Percentiles rank a stretch among this genome's conserved stretches.
Evolutionary conservation across 1,140 invertebrate species (phyloP).

Genomic region (Drosophila micromelanica): DNA sequence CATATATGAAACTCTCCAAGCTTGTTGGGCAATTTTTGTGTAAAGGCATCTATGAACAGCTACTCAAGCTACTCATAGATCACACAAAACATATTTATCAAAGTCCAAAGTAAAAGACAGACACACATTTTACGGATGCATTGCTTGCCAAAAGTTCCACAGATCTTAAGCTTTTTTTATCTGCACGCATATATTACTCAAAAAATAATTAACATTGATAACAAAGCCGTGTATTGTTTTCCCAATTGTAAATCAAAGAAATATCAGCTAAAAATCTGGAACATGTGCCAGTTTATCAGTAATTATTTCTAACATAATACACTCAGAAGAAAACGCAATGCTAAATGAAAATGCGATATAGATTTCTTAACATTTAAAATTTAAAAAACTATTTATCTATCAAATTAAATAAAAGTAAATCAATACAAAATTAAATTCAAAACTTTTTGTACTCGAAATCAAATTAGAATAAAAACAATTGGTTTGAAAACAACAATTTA

Average conservation of each 20-base stretch:
- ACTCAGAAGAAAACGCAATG: not conserved
- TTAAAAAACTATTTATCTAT: too few species aligned
- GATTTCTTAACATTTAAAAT: too few species aligned
- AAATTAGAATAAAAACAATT: too few species aligned
- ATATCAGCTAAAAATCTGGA: not conserved
- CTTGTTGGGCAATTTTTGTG: too few species aligned
- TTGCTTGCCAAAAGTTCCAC: not conserved
- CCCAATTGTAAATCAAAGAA: slow-evolving; percentile 8
- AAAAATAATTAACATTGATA: slow-evolving; percentile 11
- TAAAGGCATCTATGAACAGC: too few species aligned
- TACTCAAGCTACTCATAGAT: not conserved
- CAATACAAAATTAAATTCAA: too few species aligned
- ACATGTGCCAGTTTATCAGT: slow-evolving; percentile 15
- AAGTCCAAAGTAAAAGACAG: slow-evolving; percentile 5
- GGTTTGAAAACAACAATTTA: too few species aligned
- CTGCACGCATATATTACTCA: not conserved
- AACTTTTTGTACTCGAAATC: too few species aligned
- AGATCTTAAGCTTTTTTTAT: not conserved
- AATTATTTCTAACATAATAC: not conserved
- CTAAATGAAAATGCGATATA: too few species aligned
- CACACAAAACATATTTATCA: slow-evolving; percentile 8
- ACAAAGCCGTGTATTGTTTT: slow-evolving; percentile 22
- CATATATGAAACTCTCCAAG: slow-evolving; percentile 8
- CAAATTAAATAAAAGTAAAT: too few species aligned
- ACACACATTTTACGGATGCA: not conserved